Evolutionary conservation across 2,113 vertebrate species (phyloP).

Genomic region (Leptobrachium leishanense): DNA sequence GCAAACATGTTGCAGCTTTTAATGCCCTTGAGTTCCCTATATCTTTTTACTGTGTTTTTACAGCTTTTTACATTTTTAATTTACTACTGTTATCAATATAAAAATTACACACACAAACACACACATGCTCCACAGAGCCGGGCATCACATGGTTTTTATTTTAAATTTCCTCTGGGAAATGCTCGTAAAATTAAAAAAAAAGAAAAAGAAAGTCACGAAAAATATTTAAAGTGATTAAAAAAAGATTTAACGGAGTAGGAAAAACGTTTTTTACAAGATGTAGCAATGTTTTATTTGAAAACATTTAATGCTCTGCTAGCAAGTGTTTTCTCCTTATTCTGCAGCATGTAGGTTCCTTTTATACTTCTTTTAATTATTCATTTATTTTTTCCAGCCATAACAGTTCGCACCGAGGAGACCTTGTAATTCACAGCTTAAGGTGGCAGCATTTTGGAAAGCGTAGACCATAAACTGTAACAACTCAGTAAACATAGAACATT

Average conservation of each 20-base stretch:
- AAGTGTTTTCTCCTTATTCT: conserved; percentile 55
- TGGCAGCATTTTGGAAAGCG: neutral
- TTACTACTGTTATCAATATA: conserved; percentile 65
- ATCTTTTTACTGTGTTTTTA: conserved; percentile 60
- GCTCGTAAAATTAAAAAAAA: neutral
- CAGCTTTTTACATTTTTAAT: conserved; percentile 62
- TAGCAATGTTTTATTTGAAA: conserved; percentile 66
- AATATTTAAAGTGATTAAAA: conserved; percentile 58
- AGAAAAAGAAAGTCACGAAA: conserved; percentile 57
- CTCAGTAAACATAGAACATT: neutral
- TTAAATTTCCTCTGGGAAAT: conserved; percentile 65
- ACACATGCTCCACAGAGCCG: conserved; percentile 59
- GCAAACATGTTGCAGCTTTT: conserved; percentile 56
- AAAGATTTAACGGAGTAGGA: conserved; percentile 57
- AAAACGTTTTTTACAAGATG: conserved; percentile 63
- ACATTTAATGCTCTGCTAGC: conserved; percentile 61
- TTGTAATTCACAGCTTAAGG: neutral
- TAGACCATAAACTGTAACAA: neutral
- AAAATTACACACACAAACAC: conserved; percentile 60
- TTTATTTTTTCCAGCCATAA: neutral
- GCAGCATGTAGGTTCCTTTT: conserved; percentile 50
- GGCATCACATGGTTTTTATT: conserved; percentile 61
- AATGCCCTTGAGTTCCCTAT: conserved; percentile 52
- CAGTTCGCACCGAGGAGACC: neutral
- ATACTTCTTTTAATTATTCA: conserved; percentile 19